Evolutionary conservation across 2,113 vertebrate species (phyloP).

Genomic region (Sinocyclocheilus anophthalmus): DNA sequence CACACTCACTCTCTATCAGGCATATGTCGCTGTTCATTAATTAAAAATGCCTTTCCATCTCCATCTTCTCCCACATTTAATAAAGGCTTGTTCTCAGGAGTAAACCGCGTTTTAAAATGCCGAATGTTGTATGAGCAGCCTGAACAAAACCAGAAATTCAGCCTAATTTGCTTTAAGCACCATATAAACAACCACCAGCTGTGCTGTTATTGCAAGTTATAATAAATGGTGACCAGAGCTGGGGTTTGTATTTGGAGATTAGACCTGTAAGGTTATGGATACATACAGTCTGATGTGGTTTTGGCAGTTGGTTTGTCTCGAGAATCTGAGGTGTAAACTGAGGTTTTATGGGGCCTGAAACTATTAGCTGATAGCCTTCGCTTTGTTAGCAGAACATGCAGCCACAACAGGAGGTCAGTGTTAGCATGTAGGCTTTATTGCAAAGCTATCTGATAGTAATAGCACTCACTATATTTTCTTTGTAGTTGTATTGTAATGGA

Average conservation of each 20-base stretch:
- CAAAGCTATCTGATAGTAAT: background rate
- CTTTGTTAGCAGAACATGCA: background rate
- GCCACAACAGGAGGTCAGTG: background rate
- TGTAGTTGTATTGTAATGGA: background rate
- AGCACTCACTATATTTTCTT: background rate
- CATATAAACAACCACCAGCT: background rate
- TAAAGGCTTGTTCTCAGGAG: background rate
- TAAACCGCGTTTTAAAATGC: background rate
- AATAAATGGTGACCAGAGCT: background rate
- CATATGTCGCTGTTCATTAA: background rate
- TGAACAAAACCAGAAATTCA: background rate
- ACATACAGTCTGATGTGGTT: conserved; percentile 59
- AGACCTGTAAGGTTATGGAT: background rate
- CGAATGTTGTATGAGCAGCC: background rate
- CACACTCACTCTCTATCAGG: background rate
- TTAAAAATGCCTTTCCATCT: background rate
- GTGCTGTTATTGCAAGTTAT: background rate
- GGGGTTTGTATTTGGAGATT: background rate
- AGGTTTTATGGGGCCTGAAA: conserved; percentile 43
- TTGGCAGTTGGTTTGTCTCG: conserved; percentile 42
- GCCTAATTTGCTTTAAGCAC: background rate
- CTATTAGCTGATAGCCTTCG: conserved; percentile 4
- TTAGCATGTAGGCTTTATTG: background rate
- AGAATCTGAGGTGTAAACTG: conserved; percentile 57
- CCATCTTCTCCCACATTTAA: background rate